A percentile compares a stretch with the other conserved stretches of the same genome.
phyloP scores from a whole-genome alignment of 2,888 invertebrate genomes.

The Ichneumoninae sp. region DNA sequence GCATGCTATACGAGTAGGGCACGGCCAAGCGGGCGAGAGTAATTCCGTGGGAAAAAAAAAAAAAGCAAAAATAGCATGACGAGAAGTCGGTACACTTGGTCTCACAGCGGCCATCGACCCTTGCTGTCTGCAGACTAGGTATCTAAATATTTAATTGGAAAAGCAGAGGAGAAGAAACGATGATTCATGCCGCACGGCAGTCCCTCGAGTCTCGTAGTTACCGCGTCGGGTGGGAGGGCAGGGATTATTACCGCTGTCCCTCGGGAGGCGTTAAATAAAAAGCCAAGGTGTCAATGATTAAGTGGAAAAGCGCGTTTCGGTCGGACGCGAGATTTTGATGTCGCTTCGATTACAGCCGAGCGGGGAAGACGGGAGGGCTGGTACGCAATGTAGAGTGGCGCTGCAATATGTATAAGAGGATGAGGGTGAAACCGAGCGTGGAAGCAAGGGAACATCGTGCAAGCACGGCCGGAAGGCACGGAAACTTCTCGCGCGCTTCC shows the following conservation, averaged over 20 bases:
- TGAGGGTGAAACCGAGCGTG: not conserved
- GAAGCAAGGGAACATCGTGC: conserved; percentile 40
- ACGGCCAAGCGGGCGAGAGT: conserved; percentile 63
- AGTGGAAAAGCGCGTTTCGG: not conserved
- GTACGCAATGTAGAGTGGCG: conserved; percentile 9
- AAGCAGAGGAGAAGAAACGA: conserved; percentile 1
- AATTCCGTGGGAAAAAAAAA: conserved; percentile 41
- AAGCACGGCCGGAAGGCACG: conserved; percentile 47
- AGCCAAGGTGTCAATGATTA: not conserved
- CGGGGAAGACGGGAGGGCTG: not conserved
- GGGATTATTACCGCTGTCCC: not conserved
- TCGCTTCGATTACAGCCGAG: not conserved
- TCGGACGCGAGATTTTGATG: not conserved
- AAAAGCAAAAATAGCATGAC: conserved; percentile 26
- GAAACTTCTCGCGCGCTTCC: conserved; percentile 58
- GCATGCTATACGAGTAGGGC: conserved; percentile 55
- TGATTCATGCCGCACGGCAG: not conserved
- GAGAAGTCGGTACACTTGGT: conserved; percentile 37
- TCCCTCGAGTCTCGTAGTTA: conserved; percentile 2
- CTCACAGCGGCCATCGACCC: conserved; percentile 51
- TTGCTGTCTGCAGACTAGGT: conserved; percentile 4
- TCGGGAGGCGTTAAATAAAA: not conserved
- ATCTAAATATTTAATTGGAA: conserved; percentile 52
- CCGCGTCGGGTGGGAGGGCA: not conserved
- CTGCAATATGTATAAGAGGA: conserved; percentile 23